Evolutionary conservation across 2,113 vertebrate species (phyloP).

Genomic region (Edolisoma coerulescens): DNA sequence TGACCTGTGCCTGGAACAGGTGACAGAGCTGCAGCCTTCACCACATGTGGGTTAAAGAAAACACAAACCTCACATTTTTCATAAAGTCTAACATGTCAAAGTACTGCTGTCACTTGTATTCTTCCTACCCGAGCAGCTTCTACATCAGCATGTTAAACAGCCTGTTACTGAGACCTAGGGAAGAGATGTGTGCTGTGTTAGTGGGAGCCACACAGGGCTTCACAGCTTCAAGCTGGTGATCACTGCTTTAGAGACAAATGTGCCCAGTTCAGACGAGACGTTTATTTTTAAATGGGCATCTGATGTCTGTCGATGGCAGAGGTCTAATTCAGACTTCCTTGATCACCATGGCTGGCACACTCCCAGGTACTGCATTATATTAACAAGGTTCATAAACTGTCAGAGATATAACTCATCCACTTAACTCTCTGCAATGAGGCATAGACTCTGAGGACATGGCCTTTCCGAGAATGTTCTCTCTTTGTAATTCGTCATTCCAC

Average conservation of each 20-base stretch:
- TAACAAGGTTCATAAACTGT: slow-evolving; percentile 62
- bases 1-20: neutral
- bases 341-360: slow-evolving; percentile 23
- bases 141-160: neutral
- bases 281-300: slow-evolving; percentile 40
- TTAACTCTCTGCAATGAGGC: slow-evolving; percentile 51
- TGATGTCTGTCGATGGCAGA: slow-evolving; percentile 18
- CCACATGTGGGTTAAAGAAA: neutral
- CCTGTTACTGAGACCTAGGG: neutral
- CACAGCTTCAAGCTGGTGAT: neutral
- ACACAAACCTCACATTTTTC: neutral
- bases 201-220: neutral
- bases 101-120: neutral
- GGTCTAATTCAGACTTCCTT: slow-evolving; percentile 55
- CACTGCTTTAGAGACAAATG: neutral
- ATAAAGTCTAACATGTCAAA: neutral
- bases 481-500: slow-evolving; percentile 10
- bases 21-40: neutral
- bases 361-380: slow-evolving; percentile 52
- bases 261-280: neutral
- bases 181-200: neutral
- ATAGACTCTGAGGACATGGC: slow-evolving; percentile 14
- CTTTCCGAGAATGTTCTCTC: slow-evolving; percentile 45
- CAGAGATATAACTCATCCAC: slow-evolving; percentile 57
- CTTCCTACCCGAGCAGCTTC: neutral